Evolutionary conservation across 2,888 invertebrate genomes (phyloP), one percentile per base, ranked within the genome.

Genomic region (Carcina quercana): DNA sequence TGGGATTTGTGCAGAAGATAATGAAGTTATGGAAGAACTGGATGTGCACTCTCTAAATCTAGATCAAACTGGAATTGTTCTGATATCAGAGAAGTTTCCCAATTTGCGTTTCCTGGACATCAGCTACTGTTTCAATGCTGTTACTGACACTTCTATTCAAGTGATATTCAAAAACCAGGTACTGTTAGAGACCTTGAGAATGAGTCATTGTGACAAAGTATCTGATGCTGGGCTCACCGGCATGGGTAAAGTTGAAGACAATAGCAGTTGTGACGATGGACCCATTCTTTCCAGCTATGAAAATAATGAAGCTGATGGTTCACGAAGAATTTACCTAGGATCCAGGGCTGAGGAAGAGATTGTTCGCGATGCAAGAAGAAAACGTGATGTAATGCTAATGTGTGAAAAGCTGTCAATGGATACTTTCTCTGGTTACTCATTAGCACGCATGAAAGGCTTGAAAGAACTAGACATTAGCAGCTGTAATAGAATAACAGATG

Each of bases 141-240:
- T 92, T 1, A 91, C 91, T 3, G 91, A 92, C 53, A 79, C 80
- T 36, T 88, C 88, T 11, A 76, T 91, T 31, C 89, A 91, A 72
- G 86, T 86, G 24, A 86, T 93, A 43, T 89, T 91, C 38, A 86
- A 87, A 46, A 85, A 89, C 47, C 84, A 91, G 48, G 59, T 85
- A 10, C 65, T 78, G 43, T 69, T 93, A 24, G 78, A 86, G 22
- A 85, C 73, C 13, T 76, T 93, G 25, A 86, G 86, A 35, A 64
- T 93, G 36, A 88, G 88, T 44, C 87, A 88, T 52, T 92, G 92
- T 67, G 86, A 86, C 45, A 86, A 86, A 58, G 85, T 90, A 17
- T 89, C 90, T 6, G 92, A 93, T 69, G 87, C 86, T 15, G 92
- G 91, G 1, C 66, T 93, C 10, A 90, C 91, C 11, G 90, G 90